These are phyloP conservation scores for Oscheius sp. DNA, from an alignment of 2,888 invertebrate genomes.

Conservation along the genomic window DNA sequence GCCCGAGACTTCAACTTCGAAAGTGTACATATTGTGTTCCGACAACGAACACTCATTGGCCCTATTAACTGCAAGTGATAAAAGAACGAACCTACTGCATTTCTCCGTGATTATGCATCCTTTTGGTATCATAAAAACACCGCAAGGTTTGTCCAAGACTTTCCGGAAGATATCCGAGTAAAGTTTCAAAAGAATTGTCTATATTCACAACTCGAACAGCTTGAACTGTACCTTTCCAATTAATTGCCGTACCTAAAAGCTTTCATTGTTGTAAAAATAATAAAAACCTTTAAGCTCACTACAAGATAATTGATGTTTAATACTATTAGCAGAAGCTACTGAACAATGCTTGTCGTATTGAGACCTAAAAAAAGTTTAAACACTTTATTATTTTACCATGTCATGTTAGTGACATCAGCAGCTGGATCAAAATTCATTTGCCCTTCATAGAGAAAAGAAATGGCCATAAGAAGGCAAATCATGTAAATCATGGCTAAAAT, in stretches of 20 bases:
- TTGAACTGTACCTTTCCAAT: conserved; percentile 61
- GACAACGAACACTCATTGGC: conserved; percentile 57
- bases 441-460: conserved; percentile 62
- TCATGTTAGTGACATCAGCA: conserved; percentile 62
- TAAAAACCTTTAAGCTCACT: conserved; percentile 56
- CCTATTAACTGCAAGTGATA: not conserved
- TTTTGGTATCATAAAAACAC: conserved; percentile 64
- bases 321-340: conserved; percentile 42
- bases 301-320: conserved; percentile 51
- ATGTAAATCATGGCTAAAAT: conserved; percentile 56
- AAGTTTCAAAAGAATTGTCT: conserved; percentile 63
- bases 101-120: conserved; percentile 25
- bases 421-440: conserved; percentile 49
- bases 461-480: conserved; percentile 48
- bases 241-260: conserved; percentile 51
- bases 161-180: conserved; percentile 65
- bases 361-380: conserved; percentile 32
- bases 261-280: not conserved
- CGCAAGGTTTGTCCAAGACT: conserved; percentile 55
- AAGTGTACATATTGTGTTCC: conserved; percentile 62
- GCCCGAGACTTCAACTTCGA: conserved; percentile 63
- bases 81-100: conserved; percentile 19
- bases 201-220: conserved; percentile 57
- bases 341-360: conserved; percentile 59
- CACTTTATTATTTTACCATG: conserved; percentile 50